Evolutionary conservation across 2,113 vertebrate species (phyloP), one percentile per base, ranked within the genome.

Genomic region (Nycticryphes semicollaris): DNA sequence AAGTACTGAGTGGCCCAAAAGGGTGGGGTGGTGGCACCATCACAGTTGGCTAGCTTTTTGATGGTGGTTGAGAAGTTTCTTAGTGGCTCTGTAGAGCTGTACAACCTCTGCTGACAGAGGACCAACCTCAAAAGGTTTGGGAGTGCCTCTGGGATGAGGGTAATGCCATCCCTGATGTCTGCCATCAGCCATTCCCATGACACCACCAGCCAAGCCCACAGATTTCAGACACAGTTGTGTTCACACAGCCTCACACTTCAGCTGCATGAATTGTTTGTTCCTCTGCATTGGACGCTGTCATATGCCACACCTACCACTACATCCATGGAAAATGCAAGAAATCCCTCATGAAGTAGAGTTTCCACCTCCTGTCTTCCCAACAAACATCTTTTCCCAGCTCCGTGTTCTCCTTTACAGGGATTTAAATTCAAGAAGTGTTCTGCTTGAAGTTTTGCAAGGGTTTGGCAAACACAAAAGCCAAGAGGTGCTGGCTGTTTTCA

Each of bases 391-490:
- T 87, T 84, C 60, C 43, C 51, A 84, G 64, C 64, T 81, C 45
- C 19, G 9, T 75, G 64, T 48, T 91, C 54, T 90, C 59, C 47
- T 87, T 89, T 63, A 35, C 0, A 5, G 41, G 35, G 51, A 76
- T 92, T 84, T 92, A 62, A 78, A 78, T 68, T 84, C 43, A 84
- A 89, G 51, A 89, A 80, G 5, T 62, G 35, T 69, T 93, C 63
- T 89, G 80, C 73, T 82, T 82, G 80, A 87, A 76, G 80, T 90
- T 95, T 94, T 83, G 48, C 66, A 85, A 84, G 77, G 80, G 41
- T 87, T 84, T 95, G 94, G 77, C 89, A 89, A 82, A 83, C 39
- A 79, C 54, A 84, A 76, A 91, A 85, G 77, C 92, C 77, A 94
- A 76, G 70, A 83, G 67, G 25, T 91, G 53, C 84, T 89, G 81